Evolutionary conservation across 2,113 vertebrate genomes (phyloP).

Genomic region (Psilopsiagon aymara): DNA sequence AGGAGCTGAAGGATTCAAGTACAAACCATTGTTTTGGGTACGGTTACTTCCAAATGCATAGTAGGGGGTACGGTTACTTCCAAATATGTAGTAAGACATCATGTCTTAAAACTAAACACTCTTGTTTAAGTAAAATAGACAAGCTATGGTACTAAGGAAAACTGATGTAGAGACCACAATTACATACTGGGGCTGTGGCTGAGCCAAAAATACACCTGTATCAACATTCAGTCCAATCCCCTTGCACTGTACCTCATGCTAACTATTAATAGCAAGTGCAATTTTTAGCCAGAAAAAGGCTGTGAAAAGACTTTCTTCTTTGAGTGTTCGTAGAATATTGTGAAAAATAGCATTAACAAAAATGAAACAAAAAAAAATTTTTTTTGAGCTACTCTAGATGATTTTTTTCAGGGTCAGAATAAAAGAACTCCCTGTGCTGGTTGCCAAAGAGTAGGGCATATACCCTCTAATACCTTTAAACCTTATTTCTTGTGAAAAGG

Average conservation of each 20-base stretch:
- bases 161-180: background rate
- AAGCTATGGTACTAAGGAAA: background rate
- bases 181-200: background rate
- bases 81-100: background rate
- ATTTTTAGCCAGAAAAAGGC: constrained; percentile 40
- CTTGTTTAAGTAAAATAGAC: constrained; percentile 38
- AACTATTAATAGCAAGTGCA: constrained; percentile 43
- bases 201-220: constrained; percentile 64
- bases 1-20: background rate
- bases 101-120: background rate
- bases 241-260: constrained; percentile 12
- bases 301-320: background rate
- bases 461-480: constrained; percentile 49
- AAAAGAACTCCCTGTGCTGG: background rate
- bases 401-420: background rate
- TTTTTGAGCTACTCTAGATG: background rate
- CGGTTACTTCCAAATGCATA: background rate
- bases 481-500: constrained; percentile 45
- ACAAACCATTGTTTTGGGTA: background rate
- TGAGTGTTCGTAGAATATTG: constrained; percentile 27
- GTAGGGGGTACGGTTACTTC: background rate
- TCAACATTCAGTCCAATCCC: constrained; percentile 4
- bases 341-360: background rate
- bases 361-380: background rate
- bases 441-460: constrained; percentile 40